Evolutionary conservation across 2,113 vertebrate genomes (phyloP).

Genomic region (Chloropsis hardwickii): DNA sequence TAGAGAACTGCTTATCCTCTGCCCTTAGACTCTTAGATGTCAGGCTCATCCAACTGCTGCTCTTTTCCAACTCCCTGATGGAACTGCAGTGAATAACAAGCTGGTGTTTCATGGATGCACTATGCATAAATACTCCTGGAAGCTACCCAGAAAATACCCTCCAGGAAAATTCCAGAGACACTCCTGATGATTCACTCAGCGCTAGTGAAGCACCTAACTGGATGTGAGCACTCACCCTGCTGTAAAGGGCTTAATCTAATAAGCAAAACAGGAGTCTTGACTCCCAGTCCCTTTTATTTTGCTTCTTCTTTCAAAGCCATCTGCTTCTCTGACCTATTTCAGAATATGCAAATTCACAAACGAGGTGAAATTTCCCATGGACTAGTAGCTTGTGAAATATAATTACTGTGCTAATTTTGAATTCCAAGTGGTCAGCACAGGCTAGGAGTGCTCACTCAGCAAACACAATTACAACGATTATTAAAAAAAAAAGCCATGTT

Average conservation of each 20-base stretch:
- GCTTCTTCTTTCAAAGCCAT: slow-evolving; percentile 66
- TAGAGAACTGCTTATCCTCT: background rate
- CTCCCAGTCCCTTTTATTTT: background rate
- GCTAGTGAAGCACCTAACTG: slow-evolving; percentile 32
- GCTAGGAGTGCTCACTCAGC: slow-evolving; percentile 35
- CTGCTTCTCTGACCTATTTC: slow-evolving; percentile 69
- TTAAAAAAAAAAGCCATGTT: background rate
- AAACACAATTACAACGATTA: slow-evolving; percentile 4
- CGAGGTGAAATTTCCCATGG: slow-evolving; percentile 44
- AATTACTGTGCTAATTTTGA: slow-evolving; percentile 72
- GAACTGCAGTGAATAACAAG: background rate
- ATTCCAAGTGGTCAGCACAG: slow-evolving; percentile 58
- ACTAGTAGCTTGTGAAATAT: slow-evolving; percentile 67
- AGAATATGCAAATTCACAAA: slow-evolving; percentile 63
- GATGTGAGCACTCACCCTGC: slow-evolving; percentile 23
- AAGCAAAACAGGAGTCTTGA: slow-evolving; percentile 46
- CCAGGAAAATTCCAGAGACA: slow-evolving; percentile 30
- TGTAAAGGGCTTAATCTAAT: slow-evolving; percentile 31
- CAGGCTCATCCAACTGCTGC: background rate
- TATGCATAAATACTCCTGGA: background rate
- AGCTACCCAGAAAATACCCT: slow-evolving; percentile 29
- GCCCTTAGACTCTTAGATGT: slow-evolving; percentile 5
- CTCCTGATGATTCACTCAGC: background rate
- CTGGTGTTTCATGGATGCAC: background rate
- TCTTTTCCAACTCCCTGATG: slow-evolving; percentile 2